These are phyloP conservation scores for Hofmannophila pseudospretella DNA, from an alignment of 2,888 invertebrate genomes.

Conservation along the genomic window DNA sequence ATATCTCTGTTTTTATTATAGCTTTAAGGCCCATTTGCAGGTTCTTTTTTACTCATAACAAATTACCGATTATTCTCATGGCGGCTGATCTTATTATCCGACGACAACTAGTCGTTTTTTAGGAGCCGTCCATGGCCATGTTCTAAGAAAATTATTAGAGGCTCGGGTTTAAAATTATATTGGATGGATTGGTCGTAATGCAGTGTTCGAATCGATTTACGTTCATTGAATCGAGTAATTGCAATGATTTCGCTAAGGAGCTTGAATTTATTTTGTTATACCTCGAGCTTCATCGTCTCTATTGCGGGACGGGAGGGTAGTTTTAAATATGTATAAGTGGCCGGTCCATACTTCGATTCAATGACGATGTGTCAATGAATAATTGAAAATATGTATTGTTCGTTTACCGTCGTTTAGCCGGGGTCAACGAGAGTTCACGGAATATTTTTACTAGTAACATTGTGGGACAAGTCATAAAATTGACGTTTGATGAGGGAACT, in stretches of 20 bases:
- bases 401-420: background rate
- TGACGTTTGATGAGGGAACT: background rate
- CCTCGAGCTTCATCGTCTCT: slow-evolving; percentile 42
- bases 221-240: slow-evolving; percentile 62
- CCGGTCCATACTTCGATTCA: slow-evolving; percentile 13
- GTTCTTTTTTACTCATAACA: slow-evolving; percentile 73
- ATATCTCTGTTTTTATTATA: slow-evolving; percentile 76
- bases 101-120: slow-evolving; percentile 49
- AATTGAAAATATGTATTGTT: background rate
- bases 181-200: slow-evolving; percentile 43
- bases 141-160: slow-evolving; percentile 18
- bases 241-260: slow-evolving; percentile 47
- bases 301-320: slow-evolving; percentile 34
- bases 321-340: slow-evolving; percentile 45
- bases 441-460: background rate
- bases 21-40: slow-evolving; percentile 71
- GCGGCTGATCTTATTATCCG: slow-evolving; percentile 62
- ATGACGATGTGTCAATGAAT: slow-evolving; percentile 2
- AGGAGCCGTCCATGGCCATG: slow-evolving; percentile 9
- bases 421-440: background rate
- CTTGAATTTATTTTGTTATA: slow-evolving; percentile 41
- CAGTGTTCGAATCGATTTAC: slow-evolving; percentile 52
- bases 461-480: background rate
- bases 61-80: slow-evolving; percentile 72
- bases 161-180: slow-evolving; percentile 23